These are phyloP conservation scores for Kryphioiulus occultus DNA, from an alignment of 2,888 invertebrate species.

Conservation along the genomic window DNA sequence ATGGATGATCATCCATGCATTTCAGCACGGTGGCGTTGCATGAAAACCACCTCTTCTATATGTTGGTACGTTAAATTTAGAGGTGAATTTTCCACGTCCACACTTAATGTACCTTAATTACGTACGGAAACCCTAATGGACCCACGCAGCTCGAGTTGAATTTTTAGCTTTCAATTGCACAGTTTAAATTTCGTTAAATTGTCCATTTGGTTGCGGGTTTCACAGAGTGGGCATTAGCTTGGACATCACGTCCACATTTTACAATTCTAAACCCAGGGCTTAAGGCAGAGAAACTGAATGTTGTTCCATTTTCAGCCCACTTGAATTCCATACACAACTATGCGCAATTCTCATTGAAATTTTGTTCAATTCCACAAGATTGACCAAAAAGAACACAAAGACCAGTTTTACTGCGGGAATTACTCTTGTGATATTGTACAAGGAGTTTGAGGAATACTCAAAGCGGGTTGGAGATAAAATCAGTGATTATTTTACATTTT, in stretches of 20 bases:
- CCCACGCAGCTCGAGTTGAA: not conserved
- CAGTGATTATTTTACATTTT: no score
- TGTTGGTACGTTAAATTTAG: not conserved
- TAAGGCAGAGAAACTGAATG: not conserved
- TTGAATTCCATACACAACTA: not conserved
- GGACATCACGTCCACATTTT: not conserved
- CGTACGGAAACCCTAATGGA: not conserved
- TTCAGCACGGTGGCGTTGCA: not conserved
- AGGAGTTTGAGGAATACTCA: no score
- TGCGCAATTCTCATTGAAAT: not conserved
- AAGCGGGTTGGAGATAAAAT: no score
- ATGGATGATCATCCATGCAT: not conserved
- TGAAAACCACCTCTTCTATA: not conserved
- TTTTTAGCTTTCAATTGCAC: not conserved
- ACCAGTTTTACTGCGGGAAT: no score
- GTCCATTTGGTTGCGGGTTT: not conserved
- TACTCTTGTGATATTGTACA: no score
- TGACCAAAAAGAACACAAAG: not conserved
- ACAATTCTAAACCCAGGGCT: no score
- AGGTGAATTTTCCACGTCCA: not conserved
- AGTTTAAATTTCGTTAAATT: not conserved
- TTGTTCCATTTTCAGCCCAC: not conserved
- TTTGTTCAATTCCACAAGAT: not conserved
- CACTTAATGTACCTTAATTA: not conserved
- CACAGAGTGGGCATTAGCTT: not conserved